Percentiles rank a stretch among this genome's conserved stretches.
These are phyloP conservation scores for Zaprionus lineosus DNA, from an alignment of 2,888 invertebrate species.

Conservation along the genomic window DNA sequence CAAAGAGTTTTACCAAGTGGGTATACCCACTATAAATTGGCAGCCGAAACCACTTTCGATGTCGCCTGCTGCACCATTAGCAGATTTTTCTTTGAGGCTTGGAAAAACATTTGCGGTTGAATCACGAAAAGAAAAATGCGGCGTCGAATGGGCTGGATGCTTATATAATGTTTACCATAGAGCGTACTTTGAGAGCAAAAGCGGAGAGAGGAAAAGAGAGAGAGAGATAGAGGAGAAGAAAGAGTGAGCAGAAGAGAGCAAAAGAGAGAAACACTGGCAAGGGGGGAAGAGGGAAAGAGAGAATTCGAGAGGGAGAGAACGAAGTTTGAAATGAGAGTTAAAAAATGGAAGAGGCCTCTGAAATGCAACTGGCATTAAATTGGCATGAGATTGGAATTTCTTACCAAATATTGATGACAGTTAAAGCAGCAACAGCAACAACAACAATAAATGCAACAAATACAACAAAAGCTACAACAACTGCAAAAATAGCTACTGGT, in stretches of 20 bases:
- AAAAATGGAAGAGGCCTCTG: constrained; percentile 14
- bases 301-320: too few relatives aligned
- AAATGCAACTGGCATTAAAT: constrained; percentile 45
- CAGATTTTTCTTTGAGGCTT: constrained; percentile 55
- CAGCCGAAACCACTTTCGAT: constrained; percentile 64
- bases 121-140: constrained; percentile 57
- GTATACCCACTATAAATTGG: constrained; percentile 31
- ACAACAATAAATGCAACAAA: not conserved
- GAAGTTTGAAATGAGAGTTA: constrained; percentile 1
- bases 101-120: constrained; percentile 50
- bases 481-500: not conserved
- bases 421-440: constrained; percentile 25
- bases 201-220: constrained; percentile 27
- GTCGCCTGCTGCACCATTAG: constrained; percentile 65
- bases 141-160: constrained; percentile 46
- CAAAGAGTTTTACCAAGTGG: constrained; percentile 13
- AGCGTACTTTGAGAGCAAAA: constrained; percentile 25
- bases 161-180: constrained; percentile 61
- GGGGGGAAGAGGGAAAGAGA: not conserved
- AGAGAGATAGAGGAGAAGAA: not conserved
- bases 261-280: not conserved
- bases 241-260: not conserved
- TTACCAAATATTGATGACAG: constrained; percentile 71
- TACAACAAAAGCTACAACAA: not conserved
- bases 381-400: constrained; percentile 61